Percentiles rank a stretch among this genome's conserved stretches.
Conservation (phyloP, 2,113 vertebrate genomes). For the Heloderma charlesbogerti region DNA sequence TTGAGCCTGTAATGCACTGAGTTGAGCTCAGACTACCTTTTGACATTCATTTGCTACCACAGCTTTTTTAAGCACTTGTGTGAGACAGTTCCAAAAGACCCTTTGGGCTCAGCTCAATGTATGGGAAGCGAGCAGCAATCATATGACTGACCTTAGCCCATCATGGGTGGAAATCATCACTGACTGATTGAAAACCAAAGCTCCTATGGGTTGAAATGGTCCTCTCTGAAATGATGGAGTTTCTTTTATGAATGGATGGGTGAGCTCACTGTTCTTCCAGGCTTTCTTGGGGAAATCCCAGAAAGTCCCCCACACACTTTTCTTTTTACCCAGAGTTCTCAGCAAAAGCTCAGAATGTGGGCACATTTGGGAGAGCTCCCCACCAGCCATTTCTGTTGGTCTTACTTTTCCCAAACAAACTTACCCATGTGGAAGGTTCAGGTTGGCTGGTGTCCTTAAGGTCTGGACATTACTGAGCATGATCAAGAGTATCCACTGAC, state of each 20-base stretch:
- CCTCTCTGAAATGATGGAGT: background rate
- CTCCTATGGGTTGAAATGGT: background rate
- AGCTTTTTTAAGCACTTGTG: background rate
- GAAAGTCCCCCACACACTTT: fast-evolving
- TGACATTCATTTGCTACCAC: background rate
- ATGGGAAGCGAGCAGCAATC: background rate
- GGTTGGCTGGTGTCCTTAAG: background rate
- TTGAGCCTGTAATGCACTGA: background rate
- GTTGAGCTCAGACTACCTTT: background rate
- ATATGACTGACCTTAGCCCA: background rate
- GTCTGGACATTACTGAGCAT: background rate
- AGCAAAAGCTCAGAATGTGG: background rate
- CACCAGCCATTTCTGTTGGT: background rate
- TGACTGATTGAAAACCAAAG: background rate
- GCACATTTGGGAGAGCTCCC: too few species aligned
- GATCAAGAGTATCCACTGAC: background rate
- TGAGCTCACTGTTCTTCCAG: background rate
- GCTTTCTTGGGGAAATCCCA: background rate
- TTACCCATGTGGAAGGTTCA: background rate
- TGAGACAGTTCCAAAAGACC: background rate
- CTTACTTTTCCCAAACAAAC: background rate
- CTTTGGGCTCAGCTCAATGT: background rate
- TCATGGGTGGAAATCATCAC: background rate
- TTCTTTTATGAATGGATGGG: background rate
- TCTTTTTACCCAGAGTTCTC: background rate